These are phyloP conservation scores for Semaprochilodus insignis DNA, from an alignment of 2,797 vertebrate species.

Conservation along the genomic window DNA sequence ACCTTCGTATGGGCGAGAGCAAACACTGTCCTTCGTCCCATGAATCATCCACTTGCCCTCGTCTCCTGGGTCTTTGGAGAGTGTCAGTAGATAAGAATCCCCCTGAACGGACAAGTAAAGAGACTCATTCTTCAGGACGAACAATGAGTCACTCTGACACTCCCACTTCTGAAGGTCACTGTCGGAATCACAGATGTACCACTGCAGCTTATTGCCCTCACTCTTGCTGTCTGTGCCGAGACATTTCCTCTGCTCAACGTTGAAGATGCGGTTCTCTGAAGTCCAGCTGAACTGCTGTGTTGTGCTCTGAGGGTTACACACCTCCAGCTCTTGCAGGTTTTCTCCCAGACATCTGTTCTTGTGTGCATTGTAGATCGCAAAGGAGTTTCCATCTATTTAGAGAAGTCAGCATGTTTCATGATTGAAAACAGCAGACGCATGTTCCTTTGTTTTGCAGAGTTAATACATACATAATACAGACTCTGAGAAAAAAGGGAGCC, in stretches of 20 bases:
- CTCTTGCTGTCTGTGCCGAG: slow-evolving; percentile 83
- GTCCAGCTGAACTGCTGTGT: slow-evolving; percentile 89
- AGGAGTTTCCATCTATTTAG: slow-evolving; percentile 59
- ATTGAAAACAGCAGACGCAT: not conserved
- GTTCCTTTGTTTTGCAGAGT: not conserved
- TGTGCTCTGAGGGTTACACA: slow-evolving; percentile 68
- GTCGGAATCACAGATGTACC: slow-evolving; percentile 82
- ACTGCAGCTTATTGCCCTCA: slow-evolving; percentile 79
- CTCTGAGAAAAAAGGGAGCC: no score
- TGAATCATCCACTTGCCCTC: slow-evolving; percentile 48
- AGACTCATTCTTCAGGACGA: slow-evolving; percentile 81
- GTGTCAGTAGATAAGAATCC: slow-evolving; percentile 78
- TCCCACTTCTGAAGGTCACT: slow-evolving; percentile 89
- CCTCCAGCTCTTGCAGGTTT: slow-evolving; percentile 61
- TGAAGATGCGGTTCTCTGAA: slow-evolving; percentile 82
- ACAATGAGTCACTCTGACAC: slow-evolving; percentile 86
- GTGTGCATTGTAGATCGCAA: slow-evolving; percentile 83
- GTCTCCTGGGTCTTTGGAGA: slow-evolving; percentile 79
- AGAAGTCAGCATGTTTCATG: not conserved
- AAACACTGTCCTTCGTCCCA: slow-evolving; percentile 88
- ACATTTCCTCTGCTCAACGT: slow-evolving; percentile 78
- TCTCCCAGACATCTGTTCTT: slow-evolving; percentile 78
- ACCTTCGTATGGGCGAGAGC: slow-evolving; percentile 90
- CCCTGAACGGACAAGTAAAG: slow-evolving; percentile 85
- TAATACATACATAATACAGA: no score